Evolutionary conservation across 2,797 vertebrate genomes (phyloP).

Genomic region (Melopsittacus undulatus): DNA sequence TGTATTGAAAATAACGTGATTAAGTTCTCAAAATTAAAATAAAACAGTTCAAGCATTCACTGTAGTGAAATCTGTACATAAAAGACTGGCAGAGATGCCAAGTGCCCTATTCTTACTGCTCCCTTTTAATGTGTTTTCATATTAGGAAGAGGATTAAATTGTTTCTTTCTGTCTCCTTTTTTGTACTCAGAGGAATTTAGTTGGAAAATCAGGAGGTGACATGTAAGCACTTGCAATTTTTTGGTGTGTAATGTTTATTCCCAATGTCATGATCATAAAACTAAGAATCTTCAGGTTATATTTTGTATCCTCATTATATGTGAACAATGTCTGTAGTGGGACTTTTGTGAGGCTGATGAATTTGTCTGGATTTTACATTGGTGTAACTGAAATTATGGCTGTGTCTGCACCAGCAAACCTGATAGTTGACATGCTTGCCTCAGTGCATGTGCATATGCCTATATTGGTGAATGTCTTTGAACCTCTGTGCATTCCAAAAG

Average conservation of each 20-base stretch:
- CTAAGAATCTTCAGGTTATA: not conserved
- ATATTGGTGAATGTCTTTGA: not conserved
- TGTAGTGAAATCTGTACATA: not conserved
- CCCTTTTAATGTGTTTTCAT: not conserved
- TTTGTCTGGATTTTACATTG: not conserved
- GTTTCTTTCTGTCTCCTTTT: not conserved
- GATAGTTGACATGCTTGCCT: rapidly evolving
- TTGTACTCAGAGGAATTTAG: not conserved
- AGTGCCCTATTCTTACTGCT: not conserved
- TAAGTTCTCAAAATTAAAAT: not conserved
- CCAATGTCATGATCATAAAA: not conserved
- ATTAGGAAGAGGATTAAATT: not conserved
- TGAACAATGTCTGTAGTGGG: not conserved
- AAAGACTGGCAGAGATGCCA: not conserved
- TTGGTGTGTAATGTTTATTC: not conserved
- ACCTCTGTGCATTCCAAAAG: not conserved
- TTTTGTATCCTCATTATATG: not conserved
- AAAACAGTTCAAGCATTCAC: not conserved
- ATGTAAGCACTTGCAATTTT: not conserved
- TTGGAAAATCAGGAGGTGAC: not conserved
- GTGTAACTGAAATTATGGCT: not conserved
- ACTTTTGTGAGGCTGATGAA: not conserved
- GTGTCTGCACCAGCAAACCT: not conserved
- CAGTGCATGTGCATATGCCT: not conserved
- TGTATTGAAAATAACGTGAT: not conserved